phyloP scores from a whole-genome alignment of 2,797 vertebrate species.

The Acanthurus tractus region DNA sequence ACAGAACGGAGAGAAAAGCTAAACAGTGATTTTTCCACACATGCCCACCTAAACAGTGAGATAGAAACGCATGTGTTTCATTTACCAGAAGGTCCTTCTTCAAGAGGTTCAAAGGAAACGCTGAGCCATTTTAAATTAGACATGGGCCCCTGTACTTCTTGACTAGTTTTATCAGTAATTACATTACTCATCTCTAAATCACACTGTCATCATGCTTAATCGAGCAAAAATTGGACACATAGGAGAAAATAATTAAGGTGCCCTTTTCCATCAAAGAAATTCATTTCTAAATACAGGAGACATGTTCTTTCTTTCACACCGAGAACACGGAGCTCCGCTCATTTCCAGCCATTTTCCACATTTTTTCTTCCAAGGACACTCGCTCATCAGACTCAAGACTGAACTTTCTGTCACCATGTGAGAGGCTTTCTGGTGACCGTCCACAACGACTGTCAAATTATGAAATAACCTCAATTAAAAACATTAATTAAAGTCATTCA shows the following conservation, averaged over 20 bases:
- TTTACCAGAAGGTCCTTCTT: slow-evolving; percentile 56
- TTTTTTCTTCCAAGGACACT: slow-evolving; percentile 51
- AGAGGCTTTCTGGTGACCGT: slow-evolving; percentile 25
- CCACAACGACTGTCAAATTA: neutral
- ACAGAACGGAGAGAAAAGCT: slow-evolving; percentile 57
- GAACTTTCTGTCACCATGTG: slow-evolving; percentile 5
- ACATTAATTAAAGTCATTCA: slow-evolving; percentile 13
- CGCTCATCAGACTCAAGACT: slow-evolving; percentile 23
- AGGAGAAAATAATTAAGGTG: slow-evolving; percentile 73
- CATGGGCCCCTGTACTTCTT: slow-evolving; percentile 59
- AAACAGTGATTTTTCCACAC: slow-evolving; percentile 66
- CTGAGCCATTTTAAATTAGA: slow-evolving; percentile 77
- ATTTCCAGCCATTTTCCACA: slow-evolving; percentile 46
- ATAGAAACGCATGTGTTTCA: slow-evolving; percentile 69
- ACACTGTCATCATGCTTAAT: slow-evolving; percentile 77
- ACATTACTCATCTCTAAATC: slow-evolving; percentile 78
- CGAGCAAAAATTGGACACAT: slow-evolving; percentile 73
- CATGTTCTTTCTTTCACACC: slow-evolving; percentile 14
- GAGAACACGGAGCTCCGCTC: slow-evolving; percentile 36
- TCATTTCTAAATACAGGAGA: slow-evolving; percentile 67
- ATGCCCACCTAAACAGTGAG: slow-evolving; percentile 59
- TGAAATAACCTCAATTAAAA: slow-evolving; percentile 13
- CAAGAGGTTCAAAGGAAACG: slow-evolving; percentile 74
- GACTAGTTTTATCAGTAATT: slow-evolving; percentile 83
- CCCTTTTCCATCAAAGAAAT: slow-evolving; percentile 76